Percentiles rank a stretch among this genome's conserved stretches.
Evolutionary conservation across 2,797 vertebrate species (phyloP).

Genomic region (Trachurus trachurus): DNA sequence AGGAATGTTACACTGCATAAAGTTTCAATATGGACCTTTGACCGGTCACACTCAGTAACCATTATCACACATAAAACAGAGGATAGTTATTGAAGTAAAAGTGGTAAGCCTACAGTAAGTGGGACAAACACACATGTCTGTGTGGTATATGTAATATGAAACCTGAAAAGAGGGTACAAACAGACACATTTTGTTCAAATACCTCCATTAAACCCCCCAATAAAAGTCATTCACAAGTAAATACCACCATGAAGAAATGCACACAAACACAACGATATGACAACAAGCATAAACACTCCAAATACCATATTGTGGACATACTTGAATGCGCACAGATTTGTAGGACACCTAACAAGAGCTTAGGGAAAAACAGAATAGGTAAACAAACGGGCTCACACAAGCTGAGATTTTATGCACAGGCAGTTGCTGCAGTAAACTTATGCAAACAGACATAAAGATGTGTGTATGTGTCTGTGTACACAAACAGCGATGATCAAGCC

Average conservation of each 20-base stretch:
- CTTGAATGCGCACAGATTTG: slow-evolving; percentile 9
- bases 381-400: slow-evolving; percentile 28
- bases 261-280: background rate
- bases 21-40: background rate
- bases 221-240: background rate
- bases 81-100: too few species aligned
- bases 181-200: background rate
- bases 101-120: background rate
- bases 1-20: background rate
- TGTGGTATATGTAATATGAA: background rate
- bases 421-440: background rate
- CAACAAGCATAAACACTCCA: background rate
- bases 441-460: background rate
- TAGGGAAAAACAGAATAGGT: background rate
- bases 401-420: background rate
- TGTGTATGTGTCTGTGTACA: background rate
- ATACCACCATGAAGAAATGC: background rate
- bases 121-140: background rate
- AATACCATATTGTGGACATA: background rate
- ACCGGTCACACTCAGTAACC: background rate
- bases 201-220: background rate
- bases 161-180: background rate
- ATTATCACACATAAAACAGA: background rate
- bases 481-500: slow-evolving; percentile 23
- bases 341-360: background rate